phyloP scores from a whole-genome alignment of 2,797 vertebrate genomes.

The Carapus acus region DNA sequence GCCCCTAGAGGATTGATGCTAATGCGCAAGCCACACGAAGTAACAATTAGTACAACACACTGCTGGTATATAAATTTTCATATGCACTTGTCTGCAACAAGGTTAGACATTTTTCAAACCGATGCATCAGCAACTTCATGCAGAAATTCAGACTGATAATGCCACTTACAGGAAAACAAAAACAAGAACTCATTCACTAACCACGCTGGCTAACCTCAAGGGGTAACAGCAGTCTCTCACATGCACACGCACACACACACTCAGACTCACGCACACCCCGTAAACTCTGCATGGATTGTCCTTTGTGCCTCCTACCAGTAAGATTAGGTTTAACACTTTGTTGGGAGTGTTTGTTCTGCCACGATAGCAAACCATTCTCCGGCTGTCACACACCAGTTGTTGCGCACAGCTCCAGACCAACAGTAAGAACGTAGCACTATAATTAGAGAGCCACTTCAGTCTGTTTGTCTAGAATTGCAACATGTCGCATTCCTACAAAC shows the following conservation, averaged over 20 bases:
- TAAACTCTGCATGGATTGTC: constrained; percentile 2
- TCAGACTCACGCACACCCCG: neutral
- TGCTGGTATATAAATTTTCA: too few species aligned
- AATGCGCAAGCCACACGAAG: too few species aligned
- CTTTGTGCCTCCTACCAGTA: neutral
- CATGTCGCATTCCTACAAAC: too few species aligned
- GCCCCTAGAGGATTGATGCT: neutral
- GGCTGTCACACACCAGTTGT: too few species aligned
- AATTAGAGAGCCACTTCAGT: too few species aligned
- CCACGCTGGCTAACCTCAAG: constrained; percentile 61
- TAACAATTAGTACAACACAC: too few species aligned
- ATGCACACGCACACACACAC: neutral
- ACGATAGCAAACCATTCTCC: neutral
- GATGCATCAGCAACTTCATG: constrained; percentile 13
- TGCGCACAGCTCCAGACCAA: too few species aligned
- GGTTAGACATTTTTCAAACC: constrained; percentile 13
- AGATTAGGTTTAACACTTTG: too few species aligned
- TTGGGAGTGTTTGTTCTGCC: too few species aligned
- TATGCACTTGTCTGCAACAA: constrained; percentile 9
- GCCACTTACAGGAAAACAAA: constrained; percentile 55
- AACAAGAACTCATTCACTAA: constrained; percentile 45
- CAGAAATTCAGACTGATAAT: constrained; percentile 40
- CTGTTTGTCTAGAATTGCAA: too few species aligned
- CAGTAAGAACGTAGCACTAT: too few species aligned
- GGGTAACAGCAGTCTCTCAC: constrained; percentile 13